Evolutionary conservation across 2,113 vertebrate species (phyloP), one percentile per base, ranked within the genome.

Genomic region (Anguilla japonica): DNA sequence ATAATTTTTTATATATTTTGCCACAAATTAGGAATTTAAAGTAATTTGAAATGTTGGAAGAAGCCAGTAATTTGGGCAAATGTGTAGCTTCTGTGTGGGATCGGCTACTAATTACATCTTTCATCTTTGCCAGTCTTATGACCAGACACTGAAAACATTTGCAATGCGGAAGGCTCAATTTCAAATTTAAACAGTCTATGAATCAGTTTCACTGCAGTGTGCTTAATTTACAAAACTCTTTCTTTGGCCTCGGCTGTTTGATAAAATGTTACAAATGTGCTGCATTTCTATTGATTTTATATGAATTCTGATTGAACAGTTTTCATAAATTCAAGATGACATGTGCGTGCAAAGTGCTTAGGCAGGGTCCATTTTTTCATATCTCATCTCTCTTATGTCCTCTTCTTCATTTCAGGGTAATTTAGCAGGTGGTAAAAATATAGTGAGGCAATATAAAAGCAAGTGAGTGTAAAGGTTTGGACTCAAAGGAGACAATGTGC

Each of bases 341-440:
- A 89, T 84, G 81, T 81, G 84, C 89, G 88, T 71, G 78, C 63
- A 88, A 67, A 22, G 83, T 89, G 84, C 60, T 71, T 83, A 87
- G 6, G 15, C 75, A 86, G 34, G 71, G n/a, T 34, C 71, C 71
- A 75, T 75, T 75, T 92, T 67, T 63, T 67, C 90, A 89, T 84
- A 91, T 60, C 87, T 87, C 63, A 89, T 88, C 87, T 86, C 83
- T 56, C 89, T 53, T 6, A 53, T 46, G 20, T 67, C 22, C 3
- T 26, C 22, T 67, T 67, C 83, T 84, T 91, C 87, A 86, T 89
- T 92, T 87, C 8, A 50, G 85, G 53, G 57, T 88, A 89, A 92
- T 92, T 91, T 88, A 92, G 85, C 53, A 50, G 90, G 85, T 89
- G 87, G 85, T 90, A 89, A 91, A 93, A 91, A 81, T 67, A 53